Evolutionary conservation across 2,113 vertebrate genomes (phyloP), one percentile per base, ranked within the genome.

Genomic region (Ailurus styani): DNA sequence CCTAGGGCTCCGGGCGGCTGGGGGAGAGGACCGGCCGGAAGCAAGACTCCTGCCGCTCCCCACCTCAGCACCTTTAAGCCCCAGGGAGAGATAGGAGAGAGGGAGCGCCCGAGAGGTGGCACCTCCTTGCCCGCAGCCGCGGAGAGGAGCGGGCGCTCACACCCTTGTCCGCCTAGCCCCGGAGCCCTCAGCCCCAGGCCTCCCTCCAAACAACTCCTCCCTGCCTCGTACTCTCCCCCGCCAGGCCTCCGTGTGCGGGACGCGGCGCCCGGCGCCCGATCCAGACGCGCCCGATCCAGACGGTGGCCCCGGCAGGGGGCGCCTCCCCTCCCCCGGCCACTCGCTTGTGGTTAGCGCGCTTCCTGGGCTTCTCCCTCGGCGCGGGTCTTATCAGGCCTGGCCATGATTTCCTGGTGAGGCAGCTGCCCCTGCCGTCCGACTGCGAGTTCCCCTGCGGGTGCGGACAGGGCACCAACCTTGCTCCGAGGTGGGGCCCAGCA

Each of bases 341-440:
- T 47, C 20, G 3, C 18, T 55, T 34, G 47, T 68, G 64, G 55
- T 68, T 34, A 64, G 45, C 21, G 60, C 0, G 18, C 68, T 55
- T 79, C 89, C 55, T 73, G 29, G 4, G 29, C 84, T 83, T 93
- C 85, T 81, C 50, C 68, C 66, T 17, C 45, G 0, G 45, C 73
- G 1, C 1, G 2, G 73, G 45, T 42, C 88, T 96, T 97, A 96
- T 95, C 68, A 3, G 66, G 23, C 45, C 23, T 0, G 45, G 85
- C 92, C 90, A 77, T 40, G 13, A 54, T 90, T 97, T 95, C 96
- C 97, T 90, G 89, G 23, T 18, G 85, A 29, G 34, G 66, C 60
- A 2, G 81, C 92, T 15, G 47, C 70, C 96, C 64, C 62, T 75
- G 3, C 90, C 86, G 1, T 66, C 83, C 52, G 23, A 88, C 83